These are phyloP conservation scores for Tenodera sinensis DNA, from an alignment of 2,888 invertebrate species.

Conservation along the genomic window DNA sequence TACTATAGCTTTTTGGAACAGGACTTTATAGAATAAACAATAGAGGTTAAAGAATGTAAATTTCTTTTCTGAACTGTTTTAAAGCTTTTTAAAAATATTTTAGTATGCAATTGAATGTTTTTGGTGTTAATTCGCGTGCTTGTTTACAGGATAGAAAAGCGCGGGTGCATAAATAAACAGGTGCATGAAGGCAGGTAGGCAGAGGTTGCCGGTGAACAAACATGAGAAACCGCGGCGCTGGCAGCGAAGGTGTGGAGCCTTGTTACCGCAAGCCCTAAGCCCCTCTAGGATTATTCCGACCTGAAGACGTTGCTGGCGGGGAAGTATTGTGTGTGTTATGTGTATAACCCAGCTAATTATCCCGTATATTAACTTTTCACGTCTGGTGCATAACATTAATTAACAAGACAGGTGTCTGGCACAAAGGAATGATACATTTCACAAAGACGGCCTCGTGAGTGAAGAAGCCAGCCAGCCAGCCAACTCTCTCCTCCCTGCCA, in stretches of 20 bases:
- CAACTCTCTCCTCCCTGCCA: not conserved
- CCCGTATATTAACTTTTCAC: constrained; percentile 23
- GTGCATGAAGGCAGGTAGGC: no score
- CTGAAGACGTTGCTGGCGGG: not conserved
- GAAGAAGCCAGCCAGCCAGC: not conserved
- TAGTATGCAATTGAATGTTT: no score
- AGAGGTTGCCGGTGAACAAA: not conserved
- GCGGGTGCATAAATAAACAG: no score
- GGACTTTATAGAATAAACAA: no score
- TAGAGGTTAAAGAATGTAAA: no score
- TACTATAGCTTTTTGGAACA: no score
- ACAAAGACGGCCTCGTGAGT: not conserved
- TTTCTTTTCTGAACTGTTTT: no score
- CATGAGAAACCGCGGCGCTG: not conserved
- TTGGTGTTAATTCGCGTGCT: no score
- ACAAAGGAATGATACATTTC: constrained; percentile 27
- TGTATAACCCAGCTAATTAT: constrained; percentile 12
- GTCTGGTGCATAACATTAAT: constrained; percentile 21
- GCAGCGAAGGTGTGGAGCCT: not conserved
- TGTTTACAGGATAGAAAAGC: not conserved
- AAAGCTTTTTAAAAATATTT: no score
- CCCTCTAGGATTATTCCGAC: not conserved
- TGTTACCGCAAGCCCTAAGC: not conserved
- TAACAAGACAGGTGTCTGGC: constrained; percentile 27
- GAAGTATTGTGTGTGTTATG: not conserved